Evolutionary conservation across 2,113 vertebrate genomes (phyloP), one percentile per base, ranked within the genome.

Genomic region (Limnothrissa miodon): DNA sequence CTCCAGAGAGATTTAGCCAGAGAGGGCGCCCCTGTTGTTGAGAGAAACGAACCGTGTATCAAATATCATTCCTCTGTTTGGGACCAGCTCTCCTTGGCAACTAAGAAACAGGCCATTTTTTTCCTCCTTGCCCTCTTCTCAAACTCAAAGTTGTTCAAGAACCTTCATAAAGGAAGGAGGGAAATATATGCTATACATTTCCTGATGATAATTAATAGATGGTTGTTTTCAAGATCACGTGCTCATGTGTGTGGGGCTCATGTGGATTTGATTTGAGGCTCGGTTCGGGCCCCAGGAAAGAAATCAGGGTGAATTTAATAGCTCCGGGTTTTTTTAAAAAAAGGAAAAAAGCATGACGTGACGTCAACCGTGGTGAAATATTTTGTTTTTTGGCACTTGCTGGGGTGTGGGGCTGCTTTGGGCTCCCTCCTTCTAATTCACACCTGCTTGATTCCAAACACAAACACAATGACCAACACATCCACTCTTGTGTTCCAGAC

Each of bases 11-110:
- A 59, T 78, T 42, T 70, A 53, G 85, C 85, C 79, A 56, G 11
- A 78, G 62, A 90, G 86, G 89, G 86, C 83, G 89, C 89, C 90
- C 80, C 89, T 85, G 23, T 89, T 87, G 81, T 87, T 83, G 86
- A 88, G 82, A 85, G 82, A 87, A 85, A 89, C 91, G 51, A 91
- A 92, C 83, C 87, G 86, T 80, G 82, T 86, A 89, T 91, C 89
- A 88, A 88, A 92, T 86, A 86, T 84, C 85, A 84, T 83, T 86
- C 81, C 87, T 86, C 84, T 94, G 90, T 94, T 93, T 92, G 88
- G 88, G 86, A 81, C 83, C 46, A 0, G 80, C 78, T 92, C 81
- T 84, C 89, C 92, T 56, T 91, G 89, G 92, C 87, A 93, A 94
- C 92, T 87, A 83, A 83, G 81, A 93, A 92, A 93, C 92, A 93